Evolutionary conservation across 1,140 invertebrate genomes (phyloP), one percentile per base, ranked within the genome.

Genomic region (Lucilia cuprina): DNA sequence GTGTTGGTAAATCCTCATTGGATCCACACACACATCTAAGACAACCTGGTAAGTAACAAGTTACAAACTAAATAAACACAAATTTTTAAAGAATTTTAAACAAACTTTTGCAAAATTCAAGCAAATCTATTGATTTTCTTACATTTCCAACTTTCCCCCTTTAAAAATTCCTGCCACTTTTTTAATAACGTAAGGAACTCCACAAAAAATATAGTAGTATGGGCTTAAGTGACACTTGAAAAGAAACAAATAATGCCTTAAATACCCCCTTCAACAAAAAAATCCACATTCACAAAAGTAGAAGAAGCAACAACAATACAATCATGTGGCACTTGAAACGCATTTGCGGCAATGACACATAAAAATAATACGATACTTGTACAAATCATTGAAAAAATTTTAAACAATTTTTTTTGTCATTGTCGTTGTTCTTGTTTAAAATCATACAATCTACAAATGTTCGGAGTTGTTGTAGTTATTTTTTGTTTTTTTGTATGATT

Each of bases 1-100:
- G 94, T 60, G 93, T 95, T 91, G 93, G 94, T 70, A 96, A 97
- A 92, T 94, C 95, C 86, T 94, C 95, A 84, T 91, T 96, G 88
- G 96, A 97, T 91, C 94, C 96, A 83, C 96, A 97, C 91, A 94
- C 95, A 87, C 96, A 97, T 93, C 93, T 97, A 86, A 93, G 96
- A 91, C 96, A 97, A 93, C 96, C 96, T 93, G 96, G 96, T 96
- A 92, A 94, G 85, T 86, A 70, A 70, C 19, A 13, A 55, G 41
- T 60, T 60, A 10, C 14, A 14, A 17, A 60, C 13, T 17, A 17
- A 60, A 60, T 7, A 17, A 60, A 14, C 3, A 55, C 12, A 10
- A 17, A n/a, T 55, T 55, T 65, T 70, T 21, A 70, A 21, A 70
- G 2, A 70, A 70, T 70, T 70, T 19, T 21, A 8, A 0, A 8